Percentiles rank a stretch among this genome's conserved stretches.
Conservation (phyloP, 2,888 invertebrate species). For the Hydrotaea diabolus region DNA sequence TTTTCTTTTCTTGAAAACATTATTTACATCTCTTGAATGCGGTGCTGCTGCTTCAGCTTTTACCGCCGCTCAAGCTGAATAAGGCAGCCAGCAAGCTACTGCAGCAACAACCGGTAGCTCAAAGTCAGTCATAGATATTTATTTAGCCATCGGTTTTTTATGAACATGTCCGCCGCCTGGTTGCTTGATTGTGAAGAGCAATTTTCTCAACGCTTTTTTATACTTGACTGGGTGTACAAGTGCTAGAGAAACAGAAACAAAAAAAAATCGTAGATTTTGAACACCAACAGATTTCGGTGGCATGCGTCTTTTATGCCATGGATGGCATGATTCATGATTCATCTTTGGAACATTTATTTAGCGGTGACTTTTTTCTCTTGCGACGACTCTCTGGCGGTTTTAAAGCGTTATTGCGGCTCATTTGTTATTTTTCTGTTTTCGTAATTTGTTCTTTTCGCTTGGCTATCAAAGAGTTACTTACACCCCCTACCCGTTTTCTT, state of each 20-base stretch:
- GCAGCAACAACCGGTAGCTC: conserved; percentile 25
- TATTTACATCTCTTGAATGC: conserved; percentile 23
- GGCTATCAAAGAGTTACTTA: conserved; percentile 15
- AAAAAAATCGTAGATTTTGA: too few species aligned
- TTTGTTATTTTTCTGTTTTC: conserved; percentile 33
- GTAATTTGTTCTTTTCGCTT: conserved; percentile 26
- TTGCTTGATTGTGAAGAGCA: conserved; percentile 23
- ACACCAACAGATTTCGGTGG: not conserved
- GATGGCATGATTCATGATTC: conserved; percentile 12
- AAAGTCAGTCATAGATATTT: conserved; percentile 40
- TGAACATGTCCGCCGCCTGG: not conserved
- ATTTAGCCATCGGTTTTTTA: conserved; percentile 26
- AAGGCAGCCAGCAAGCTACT: not conserved
- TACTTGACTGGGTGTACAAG: not conserved
- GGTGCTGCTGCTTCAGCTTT: not conserved
- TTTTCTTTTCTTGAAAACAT: conserved; percentile 35
- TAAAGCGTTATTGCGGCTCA: conserved; percentile 23
- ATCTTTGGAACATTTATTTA: conserved; percentile 12
- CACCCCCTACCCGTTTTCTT: too few species aligned
- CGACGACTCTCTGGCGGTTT: not conserved
- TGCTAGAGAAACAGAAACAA: not conserved
- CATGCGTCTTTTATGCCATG: not conserved
- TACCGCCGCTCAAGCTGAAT: not conserved
- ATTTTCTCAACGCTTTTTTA: conserved; percentile 24
- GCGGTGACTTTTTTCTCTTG: not conserved